These are phyloP conservation scores for Drosophila setifemur DNA, from an alignment of 1,140 invertebrate genomes.

Conservation along the genomic window DNA sequence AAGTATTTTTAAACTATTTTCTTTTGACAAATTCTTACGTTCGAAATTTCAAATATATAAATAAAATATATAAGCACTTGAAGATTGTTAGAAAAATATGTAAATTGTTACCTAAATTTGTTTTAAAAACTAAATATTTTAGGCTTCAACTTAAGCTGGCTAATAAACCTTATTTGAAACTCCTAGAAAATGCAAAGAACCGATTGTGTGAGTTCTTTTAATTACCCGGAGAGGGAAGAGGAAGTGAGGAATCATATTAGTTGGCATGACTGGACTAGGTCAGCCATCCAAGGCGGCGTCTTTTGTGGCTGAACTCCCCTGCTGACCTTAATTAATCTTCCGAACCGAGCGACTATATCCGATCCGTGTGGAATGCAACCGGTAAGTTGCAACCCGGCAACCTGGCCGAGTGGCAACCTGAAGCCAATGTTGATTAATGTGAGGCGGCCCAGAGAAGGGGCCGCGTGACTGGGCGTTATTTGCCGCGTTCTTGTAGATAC, in stretches of 20 bases:
- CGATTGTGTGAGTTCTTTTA: background rate
- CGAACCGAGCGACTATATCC: conserved; percentile 26
- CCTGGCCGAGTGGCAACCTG: background rate
- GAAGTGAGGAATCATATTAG: conserved; percentile 10
- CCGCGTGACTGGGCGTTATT: conserved; percentile 72
- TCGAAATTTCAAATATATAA: too few species aligned
- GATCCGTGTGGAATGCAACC: conserved; percentile 44
- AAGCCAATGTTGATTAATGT: conserved; percentile 72
- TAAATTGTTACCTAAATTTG: too few species aligned
- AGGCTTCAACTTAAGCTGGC: too few species aligned
- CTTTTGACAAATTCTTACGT: too few species aligned
- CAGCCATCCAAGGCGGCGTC: conserved; percentile 52
- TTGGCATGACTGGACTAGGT: conserved; percentile 44
- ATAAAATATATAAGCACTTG: too few species aligned
- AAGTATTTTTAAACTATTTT: too few species aligned
- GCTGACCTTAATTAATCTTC: conserved; percentile 76
- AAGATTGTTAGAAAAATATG: too few species aligned
- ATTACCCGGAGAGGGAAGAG: background rate
- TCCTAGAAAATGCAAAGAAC: background rate
- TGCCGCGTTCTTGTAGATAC: too few species aligned
- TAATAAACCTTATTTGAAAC: too few species aligned
- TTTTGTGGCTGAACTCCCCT: conserved; percentile 42
- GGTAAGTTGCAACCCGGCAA: conserved; percentile 9
- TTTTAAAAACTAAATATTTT: too few species aligned
- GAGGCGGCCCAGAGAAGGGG: conserved; percentile 17